Evolutionary conservation across 2,113 vertebrate species (phyloP).

Genomic region (Clinocottus analis): DNA sequence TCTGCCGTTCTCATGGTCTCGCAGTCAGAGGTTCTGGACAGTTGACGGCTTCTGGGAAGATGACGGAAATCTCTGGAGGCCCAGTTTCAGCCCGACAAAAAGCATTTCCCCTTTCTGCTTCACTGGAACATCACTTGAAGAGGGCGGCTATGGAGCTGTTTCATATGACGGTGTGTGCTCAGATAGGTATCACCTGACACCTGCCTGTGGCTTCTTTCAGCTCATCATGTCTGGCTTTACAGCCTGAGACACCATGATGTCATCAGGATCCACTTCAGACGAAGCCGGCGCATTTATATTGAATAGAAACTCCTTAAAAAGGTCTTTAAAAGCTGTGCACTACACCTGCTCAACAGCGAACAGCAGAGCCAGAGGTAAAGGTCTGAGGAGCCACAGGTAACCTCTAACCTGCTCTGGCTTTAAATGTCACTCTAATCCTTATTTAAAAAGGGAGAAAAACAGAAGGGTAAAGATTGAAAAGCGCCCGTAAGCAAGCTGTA

Average conservation of each 20-base stretch:
- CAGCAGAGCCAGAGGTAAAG: neutral
- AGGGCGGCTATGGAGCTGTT: too few relatives aligned
- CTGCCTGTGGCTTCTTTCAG: neutral
- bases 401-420: neutral
- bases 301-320: too few relatives aligned
- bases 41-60: conserved; percentile 59
- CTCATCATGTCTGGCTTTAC: neutral
- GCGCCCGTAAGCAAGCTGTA: neutral
- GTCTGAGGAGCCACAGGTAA: neutral
- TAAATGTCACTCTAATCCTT: too few relatives aligned
- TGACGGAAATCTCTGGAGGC: conserved; percentile 21
- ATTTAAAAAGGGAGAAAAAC: neutral
- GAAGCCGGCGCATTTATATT: neutral
- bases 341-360: neutral
- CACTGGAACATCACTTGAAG: neutral
- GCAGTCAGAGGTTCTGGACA: conserved; percentile 49
- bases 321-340: neutral
- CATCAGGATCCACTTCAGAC: neutral
- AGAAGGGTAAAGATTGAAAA: neutral
- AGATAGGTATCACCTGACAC: neutral
- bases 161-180: too few relatives aligned
- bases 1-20: conserved; percentile 79
- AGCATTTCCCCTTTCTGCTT: neutral
- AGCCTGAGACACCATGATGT: neutral
- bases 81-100: neutral